Conservation (phyloP, 2,113 vertebrate species). For the Phoxinus phoxinus region DNA sequence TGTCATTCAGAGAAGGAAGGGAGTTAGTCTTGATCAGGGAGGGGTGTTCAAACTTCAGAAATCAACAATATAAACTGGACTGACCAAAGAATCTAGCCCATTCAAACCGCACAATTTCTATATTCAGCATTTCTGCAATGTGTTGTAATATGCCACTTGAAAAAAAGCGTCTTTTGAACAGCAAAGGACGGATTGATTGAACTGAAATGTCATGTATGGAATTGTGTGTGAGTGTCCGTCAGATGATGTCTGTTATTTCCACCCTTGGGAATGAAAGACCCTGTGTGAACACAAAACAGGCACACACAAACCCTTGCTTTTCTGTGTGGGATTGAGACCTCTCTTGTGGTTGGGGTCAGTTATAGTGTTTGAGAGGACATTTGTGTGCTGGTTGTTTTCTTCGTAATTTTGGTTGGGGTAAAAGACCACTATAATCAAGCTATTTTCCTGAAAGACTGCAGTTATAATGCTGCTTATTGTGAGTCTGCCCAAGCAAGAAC, state of each 20-base stretch:
- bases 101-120: not conserved
- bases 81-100: not conserved
- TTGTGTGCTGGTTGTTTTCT: slow-evolving; percentile 31
- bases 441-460: not conserved
- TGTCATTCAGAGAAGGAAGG: slow-evolving; percentile 6
- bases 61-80: not conserved
- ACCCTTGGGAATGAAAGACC: slow-evolving; percentile 36
- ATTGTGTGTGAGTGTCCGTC: slow-evolving; percentile 20
- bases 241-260: slow-evolving; percentile 26
- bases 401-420: slow-evolving; percentile 22
- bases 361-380: slow-evolving; percentile 15
- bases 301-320: slow-evolving; percentile 41
- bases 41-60: slow-evolving; percentile 10
- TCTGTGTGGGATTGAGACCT: slow-evolving; percentile 40
- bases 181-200: not conserved
- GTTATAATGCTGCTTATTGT: not conserved
- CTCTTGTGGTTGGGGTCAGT: slow-evolving; percentile 10
- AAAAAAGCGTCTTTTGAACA: not conserved
- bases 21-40: slow-evolving; percentile 14
- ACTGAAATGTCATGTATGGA: slow-evolving; percentile 59
- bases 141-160: not conserved
- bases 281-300: slow-evolving; percentile 30
- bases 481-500: not conserved
- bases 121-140: not conserved
- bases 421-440: slow-evolving; percentile 1